Evolutionary conservation across 37 sponge, comb jelly and placozoan genomes (phyloP).

Genomic region (Aphrocallistes beatrix): DNA sequence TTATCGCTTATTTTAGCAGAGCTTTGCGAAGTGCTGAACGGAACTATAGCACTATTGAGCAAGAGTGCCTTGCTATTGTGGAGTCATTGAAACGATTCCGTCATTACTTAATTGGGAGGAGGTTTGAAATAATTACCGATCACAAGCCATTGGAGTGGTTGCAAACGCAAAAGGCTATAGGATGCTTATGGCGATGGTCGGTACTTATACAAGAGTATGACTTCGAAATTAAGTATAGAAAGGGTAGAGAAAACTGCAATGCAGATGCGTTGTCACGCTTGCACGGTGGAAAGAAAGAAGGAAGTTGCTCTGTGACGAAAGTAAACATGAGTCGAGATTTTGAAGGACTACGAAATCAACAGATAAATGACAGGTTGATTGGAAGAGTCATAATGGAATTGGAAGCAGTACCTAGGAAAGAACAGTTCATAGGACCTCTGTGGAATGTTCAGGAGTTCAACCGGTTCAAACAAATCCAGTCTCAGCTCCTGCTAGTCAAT

Average conservation of each 20-base stretch:
- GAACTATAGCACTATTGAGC: neutral
- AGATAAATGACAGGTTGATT: neutral
- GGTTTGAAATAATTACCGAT: neutral
- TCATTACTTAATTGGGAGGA: constrained; percentile 2
- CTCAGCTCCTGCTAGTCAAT: neutral
- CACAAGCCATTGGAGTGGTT: constrained; percentile 10
- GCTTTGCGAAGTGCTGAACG: constrained; percentile 20
- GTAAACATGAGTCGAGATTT: neutral
- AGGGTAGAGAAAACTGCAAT: neutral
- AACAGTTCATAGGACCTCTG: neutral
- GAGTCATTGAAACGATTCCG: neutral
- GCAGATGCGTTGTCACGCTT: constrained; percentile 4
- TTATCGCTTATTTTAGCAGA: neutral
- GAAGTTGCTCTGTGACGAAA: neutral
- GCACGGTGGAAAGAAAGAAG: neutral
- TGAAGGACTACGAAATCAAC: neutral
- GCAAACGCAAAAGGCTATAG: neutral
- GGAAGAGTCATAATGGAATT: neutral
- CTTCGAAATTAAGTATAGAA: neutral
- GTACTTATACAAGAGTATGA: constrained; percentile 15
- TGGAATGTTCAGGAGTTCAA: neutral
- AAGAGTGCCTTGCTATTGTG: neutral
- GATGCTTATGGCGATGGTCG: no score
- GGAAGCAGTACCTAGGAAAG: neutral
- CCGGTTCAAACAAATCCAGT: neutral